A percentile compares a stretch with the other conserved stretches of the same genome.
Evolutionary conservation across 1,140 invertebrate species (phyloP).

Genomic region (Druon quercuslanigerum): DNA sequence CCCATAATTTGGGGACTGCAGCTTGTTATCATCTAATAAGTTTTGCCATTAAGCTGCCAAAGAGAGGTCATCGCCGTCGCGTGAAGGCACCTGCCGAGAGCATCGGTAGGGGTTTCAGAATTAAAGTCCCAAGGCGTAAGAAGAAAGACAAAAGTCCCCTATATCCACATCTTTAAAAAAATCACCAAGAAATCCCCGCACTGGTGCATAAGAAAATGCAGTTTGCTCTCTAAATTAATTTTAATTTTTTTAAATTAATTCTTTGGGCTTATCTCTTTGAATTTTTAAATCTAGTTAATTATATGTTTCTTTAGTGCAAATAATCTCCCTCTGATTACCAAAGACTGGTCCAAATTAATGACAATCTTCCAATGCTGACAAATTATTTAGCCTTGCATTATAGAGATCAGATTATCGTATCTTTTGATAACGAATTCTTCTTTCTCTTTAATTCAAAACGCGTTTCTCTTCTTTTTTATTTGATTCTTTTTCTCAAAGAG

Average conservation of each 20-base stretch:
- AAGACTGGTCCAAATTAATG: not conserved
- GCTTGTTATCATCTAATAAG: constrained; percentile 17
- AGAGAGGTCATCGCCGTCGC: constrained; percentile 8
- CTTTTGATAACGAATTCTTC: not conserved
- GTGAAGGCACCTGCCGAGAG: not conserved
- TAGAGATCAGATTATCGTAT: constrained; percentile 3
- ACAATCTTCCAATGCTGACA: not conserved
- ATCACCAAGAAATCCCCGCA: not conserved
- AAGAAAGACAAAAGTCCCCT: not conserved
- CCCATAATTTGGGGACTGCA: constrained; percentile 25
- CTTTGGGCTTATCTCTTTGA: too few relatives aligned
- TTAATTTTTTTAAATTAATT: too few relatives aligned
- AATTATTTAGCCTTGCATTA: constrained; percentile 2
- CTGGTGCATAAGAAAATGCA: not conserved
- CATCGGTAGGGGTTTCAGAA: not conserved
- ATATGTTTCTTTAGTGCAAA: too few relatives aligned
- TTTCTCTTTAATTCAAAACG: constrained; percentile 26
- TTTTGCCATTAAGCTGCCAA: constrained; percentile 28
- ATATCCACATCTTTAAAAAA: constrained; percentile 19
- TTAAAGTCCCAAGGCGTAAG: not conserved
- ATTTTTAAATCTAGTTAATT: too few relatives aligned
- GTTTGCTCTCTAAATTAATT: too few relatives aligned
- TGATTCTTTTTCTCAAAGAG: not conserved
- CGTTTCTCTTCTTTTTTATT: not conserved
- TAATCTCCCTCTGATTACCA: too few relatives aligned